These are phyloP conservation scores for Perizoma flavofasciatum DNA, from an alignment of 2,888 invertebrate genomes.

Conservation along the genomic window DNA sequence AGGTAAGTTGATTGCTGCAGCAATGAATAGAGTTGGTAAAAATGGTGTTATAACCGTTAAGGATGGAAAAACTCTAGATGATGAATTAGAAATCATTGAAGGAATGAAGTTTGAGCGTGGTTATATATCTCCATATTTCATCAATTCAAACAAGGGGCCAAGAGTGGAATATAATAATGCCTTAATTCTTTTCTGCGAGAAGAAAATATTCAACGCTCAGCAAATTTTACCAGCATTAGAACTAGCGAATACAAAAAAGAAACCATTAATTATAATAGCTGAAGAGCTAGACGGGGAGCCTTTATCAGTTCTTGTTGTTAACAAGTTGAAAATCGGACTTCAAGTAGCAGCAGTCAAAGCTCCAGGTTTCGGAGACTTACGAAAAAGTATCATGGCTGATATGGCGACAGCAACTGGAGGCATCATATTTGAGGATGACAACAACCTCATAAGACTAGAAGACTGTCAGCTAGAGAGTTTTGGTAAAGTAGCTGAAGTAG, in stretches of 20 bases:
- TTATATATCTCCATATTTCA: constrained; percentile 99
- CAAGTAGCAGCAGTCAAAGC: constrained; percentile 98
- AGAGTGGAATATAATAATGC: constrained; percentile 99
- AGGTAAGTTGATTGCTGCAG: constrained; percentile 96
- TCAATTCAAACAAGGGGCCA: constrained; percentile 98
- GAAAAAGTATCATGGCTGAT: constrained; percentile 94
- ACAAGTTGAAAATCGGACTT: constrained; percentile 93
- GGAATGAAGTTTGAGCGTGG: constrained; percentile 99
- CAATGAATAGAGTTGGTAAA: constrained; percentile 98
- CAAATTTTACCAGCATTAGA: constrained; percentile 98
- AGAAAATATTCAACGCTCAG: constrained; percentile 97
- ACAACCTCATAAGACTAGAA: constrained; percentile 93
- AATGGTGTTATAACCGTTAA: constrained; percentile 99
- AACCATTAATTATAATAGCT: constrained; percentile 96
- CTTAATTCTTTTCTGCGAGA: constrained; percentile 95
- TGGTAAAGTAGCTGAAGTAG: constrained; percentile 93
- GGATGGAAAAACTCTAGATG: constrained; percentile 97
- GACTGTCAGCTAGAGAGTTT: constrained; percentile 91
- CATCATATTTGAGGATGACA: constrained; percentile 96
- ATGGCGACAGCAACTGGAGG: constrained; percentile 97
- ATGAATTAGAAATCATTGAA: constrained; percentile 97
- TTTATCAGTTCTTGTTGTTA: constrained; percentile 94
- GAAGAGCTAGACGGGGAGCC: constrained; percentile 98
- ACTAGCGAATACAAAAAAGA: constrained; percentile 94
- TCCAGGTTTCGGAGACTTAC: constrained; percentile 97